Conservation (phyloP, 2,888 invertebrate genomes). For the Selenia dentaria region DNA sequence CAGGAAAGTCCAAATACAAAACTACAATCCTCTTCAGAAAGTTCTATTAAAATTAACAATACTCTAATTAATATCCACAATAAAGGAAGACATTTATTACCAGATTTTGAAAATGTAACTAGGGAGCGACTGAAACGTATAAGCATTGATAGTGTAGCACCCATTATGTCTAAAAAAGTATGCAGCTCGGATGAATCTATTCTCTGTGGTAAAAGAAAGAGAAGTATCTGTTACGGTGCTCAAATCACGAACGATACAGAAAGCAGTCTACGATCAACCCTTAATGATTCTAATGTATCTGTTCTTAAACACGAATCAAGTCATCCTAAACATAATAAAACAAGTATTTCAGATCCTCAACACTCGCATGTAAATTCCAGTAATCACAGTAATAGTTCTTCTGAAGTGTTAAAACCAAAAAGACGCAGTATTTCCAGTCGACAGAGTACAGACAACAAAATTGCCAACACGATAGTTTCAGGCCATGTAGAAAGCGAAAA, state of each 20-base stretch:
- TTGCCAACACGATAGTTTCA: not conserved
- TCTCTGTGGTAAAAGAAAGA: not conserved
- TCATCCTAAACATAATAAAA: slow-evolving; percentile 1
- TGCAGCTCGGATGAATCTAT: not conserved
- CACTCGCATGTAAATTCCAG: not conserved
- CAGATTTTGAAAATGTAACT: not conserved
- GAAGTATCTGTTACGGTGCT: not conserved
- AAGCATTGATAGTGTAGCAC: not conserved
- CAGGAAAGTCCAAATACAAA: not conserved
- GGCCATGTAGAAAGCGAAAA: not conserved
- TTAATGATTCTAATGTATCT: not conserved
- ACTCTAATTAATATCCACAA: not conserved
- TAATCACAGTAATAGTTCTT: not conserved
- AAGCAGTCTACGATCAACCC: not conserved
- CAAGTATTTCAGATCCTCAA: not conserved
- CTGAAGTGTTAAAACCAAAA: not conserved
- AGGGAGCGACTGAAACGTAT: not conserved
- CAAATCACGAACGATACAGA: not conserved
- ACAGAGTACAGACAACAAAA: not conserved
- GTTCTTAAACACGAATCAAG: not conserved
- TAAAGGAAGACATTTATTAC: slow-evolving; percentile 1
- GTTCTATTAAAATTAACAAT: not conserved
- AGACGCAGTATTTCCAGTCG: not conserved
- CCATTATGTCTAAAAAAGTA: not conserved
- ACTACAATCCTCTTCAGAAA: not conserved